These are phyloP conservation scores for Cataglyphis livida DNA, from an alignment of 2,888 invertebrate genomes.

Conservation along the genomic window DNA sequence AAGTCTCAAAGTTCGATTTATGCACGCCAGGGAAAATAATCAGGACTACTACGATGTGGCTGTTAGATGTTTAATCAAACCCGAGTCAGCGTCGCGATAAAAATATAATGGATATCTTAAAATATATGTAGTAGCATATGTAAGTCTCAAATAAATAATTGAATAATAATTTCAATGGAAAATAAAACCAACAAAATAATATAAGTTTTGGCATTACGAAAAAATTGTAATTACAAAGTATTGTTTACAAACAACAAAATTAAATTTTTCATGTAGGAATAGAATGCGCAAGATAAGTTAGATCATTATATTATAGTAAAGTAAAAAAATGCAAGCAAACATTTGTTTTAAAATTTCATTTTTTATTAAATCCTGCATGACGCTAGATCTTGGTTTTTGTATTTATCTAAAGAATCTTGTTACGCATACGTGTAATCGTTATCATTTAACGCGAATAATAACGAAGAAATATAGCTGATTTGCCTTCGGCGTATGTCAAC, in stretches of 20 bases:
- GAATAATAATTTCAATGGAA: background rate
- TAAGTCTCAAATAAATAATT: background rate
- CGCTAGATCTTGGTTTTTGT: background rate
- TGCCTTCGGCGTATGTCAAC: slow-evolving; percentile 71
- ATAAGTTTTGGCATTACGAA: background rate
- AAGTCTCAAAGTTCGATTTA: slow-evolving; percentile 53
- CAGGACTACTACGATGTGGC: background rate
- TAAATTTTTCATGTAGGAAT: background rate
- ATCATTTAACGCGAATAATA: slow-evolving; percentile 64
- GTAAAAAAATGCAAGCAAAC: background rate
- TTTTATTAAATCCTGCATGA: background rate
- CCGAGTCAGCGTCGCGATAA: background rate
- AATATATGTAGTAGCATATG: background rate
- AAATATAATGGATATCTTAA: background rate
- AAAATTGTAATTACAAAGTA: background rate
- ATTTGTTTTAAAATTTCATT: background rate
- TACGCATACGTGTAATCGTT: slow-evolving; percentile 7
- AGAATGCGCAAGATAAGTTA: background rate
- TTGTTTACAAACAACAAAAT: background rate
- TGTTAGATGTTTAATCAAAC: slow-evolving; percentile 27
- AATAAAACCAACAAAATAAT: background rate
- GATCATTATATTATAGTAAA: background rate
- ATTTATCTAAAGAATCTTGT: background rate
- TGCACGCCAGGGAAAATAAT: slow-evolving; percentile 26
- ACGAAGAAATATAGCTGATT: slow-evolving; percentile 70